phyloP scores from a whole-genome alignment of 2,113 vertebrate genomes.

The Zapus hudsonius region DNA sequence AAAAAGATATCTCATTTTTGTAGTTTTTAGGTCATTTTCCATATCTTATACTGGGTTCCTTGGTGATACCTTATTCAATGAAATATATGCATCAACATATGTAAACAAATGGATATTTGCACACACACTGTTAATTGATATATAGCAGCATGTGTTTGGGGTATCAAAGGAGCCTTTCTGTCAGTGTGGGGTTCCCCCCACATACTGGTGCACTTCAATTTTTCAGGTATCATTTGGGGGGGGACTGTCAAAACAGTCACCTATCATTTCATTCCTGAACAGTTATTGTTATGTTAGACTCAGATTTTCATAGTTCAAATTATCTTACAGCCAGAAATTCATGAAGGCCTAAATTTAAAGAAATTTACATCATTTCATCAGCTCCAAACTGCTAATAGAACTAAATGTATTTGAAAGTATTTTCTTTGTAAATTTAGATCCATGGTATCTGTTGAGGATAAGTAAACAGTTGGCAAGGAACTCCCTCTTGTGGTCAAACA shows the following conservation, averaged over 20 bases:
- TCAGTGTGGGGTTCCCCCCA: neutral
- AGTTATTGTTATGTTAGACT: constrained; percentile 22
- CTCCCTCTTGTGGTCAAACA: constrained; percentile 97
- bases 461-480: constrained; percentile 94
- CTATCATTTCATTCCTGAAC: constrained; percentile 8
- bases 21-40: neutral
- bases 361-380: constrained; percentile 3
- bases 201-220: neutral
- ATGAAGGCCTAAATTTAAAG: constrained; percentile 43
- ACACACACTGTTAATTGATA: neutral
- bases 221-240: constrained; percentile 54
- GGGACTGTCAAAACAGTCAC: constrained; percentile 32
- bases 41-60: neutral
- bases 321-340: constrained; percentile 34
- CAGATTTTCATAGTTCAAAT: neutral
- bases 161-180: neutral
- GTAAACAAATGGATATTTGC: neutral
- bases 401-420: constrained; percentile 25
- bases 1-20: constrained; percentile 29
- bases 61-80: neutral
- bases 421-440: constrained; percentile 57
- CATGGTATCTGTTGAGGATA: constrained; percentile 48
- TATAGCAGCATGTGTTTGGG: neutral
- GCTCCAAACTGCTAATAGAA: constrained; percentile 13
- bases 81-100: neutral